Base-by-base conservation (phyloP, 2,888 invertebrate genomes). In the Strigamia crassipes region DNA sequence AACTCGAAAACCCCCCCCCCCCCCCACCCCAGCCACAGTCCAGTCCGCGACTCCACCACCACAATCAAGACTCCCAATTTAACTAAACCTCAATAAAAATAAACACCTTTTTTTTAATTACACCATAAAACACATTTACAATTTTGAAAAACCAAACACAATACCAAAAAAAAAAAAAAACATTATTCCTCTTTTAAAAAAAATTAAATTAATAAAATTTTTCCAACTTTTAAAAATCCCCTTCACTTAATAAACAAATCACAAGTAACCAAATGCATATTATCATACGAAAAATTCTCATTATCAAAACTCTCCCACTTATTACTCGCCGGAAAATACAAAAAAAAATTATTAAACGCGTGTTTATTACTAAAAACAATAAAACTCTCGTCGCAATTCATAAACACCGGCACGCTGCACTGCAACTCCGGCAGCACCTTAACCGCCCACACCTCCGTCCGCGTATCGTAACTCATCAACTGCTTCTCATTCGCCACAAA, bases 401-500 rank as follows among this genome's bases (percentile, higher is more conserved):
- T 66, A 66, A 66, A 66, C 10, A 66, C 0, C 23, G 61, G 61
- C 21, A 66, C 23, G 3, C 18, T 21, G 61, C 61, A 66, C 23
- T 66, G 61, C 61, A 66, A 66, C 23, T 66, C 61, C 13, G 61
- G 61, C 23, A 66, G 5, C 6, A 21, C 61, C 12, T 66, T 66
- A 1, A 66, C 21, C 12, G 61, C 61, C 61, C 61, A 66, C 0
- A 66, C 61, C 5, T 66, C 61, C 0, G 21, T 12, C 21, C 9
- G 0, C 18, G 61, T 66, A 8, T 66, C 61, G 23, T 66, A 66
- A 21, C 61, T 66, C 61, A 66, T 66, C 61, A 66, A 21, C 61
- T 66, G 61, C 61, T 66, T 66, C 3, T 66, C 61, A 23, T 66
- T 66, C 1, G 61, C 61, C 18, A 66, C 61, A 66, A 66, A 66